These are phyloP conservation scores for Patella ulyssiponensis DNA, from an alignment of 2,888 invertebrate species.

Conservation along the genomic window DNA sequence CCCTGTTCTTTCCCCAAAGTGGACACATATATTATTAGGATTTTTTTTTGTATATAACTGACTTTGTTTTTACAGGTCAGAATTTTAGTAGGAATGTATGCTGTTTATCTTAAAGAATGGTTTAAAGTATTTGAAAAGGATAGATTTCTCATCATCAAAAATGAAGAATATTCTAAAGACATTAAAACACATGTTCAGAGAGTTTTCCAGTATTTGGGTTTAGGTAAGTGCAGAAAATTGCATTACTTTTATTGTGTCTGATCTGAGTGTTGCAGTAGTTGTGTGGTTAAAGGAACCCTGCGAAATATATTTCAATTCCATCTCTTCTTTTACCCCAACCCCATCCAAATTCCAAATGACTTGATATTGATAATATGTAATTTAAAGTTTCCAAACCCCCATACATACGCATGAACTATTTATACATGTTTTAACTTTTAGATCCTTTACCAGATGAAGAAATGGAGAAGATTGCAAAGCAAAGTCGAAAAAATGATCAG, in stretches of 20 bases:
- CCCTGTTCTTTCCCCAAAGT: no score
- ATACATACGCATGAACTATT: no score
- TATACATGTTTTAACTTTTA: background rate
- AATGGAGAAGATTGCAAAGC: constrained; percentile 19
- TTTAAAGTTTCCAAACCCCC: no score
- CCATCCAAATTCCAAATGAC: no score
- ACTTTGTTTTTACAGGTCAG: constrained; percentile 39
- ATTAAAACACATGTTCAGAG: constrained; percentile 29
- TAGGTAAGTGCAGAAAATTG: constrained; percentile 40
- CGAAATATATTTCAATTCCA: background rate
- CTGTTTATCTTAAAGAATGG: constrained; percentile 44
- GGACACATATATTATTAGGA: no score
- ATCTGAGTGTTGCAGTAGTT: background rate
- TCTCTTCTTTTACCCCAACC: no score
- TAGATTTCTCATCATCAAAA: constrained; percentile 45
- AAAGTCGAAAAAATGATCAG: constrained; percentile 19
- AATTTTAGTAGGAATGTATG: constrained; percentile 46
- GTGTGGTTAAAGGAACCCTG: background rate
- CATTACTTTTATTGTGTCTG: background rate
- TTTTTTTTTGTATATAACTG: no score
- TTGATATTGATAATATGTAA: no score
- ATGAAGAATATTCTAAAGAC: constrained; percentile 46
- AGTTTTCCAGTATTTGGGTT: constrained; percentile 42
- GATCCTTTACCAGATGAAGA: constrained; percentile 17
- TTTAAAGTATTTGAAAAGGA: constrained; percentile 45